A percentile compares a stretch with the other conserved stretches of the same genome.
These are phyloP conservation scores for Crocuta crocuta DNA, from an alignment of 2,113 vertebrate genomes.

Conservation along the genomic window DNA sequence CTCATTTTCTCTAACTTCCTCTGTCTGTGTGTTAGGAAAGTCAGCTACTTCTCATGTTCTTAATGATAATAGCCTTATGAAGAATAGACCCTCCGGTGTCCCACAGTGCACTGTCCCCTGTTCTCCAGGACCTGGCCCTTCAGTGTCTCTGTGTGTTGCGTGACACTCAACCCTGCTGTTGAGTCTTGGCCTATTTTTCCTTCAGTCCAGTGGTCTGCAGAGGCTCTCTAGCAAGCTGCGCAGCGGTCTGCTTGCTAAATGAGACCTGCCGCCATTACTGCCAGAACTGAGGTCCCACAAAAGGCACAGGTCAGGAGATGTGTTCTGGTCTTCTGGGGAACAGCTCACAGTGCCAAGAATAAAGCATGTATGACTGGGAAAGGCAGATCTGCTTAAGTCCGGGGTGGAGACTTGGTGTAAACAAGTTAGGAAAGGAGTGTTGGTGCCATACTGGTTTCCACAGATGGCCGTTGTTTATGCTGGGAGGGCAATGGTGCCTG, in stretches of 20 bases:
- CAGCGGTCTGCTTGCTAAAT: neutral
- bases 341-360: neutral
- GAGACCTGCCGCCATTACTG: neutral
- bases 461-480: neutral
- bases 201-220: neutral
- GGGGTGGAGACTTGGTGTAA: neutral
- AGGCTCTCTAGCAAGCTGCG: neutral
- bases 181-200: neutral
- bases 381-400: neutral
- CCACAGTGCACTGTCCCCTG: neutral
- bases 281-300: neutral
- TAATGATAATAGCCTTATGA: neutral
- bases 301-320: neutral
- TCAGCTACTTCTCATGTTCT: neutral
- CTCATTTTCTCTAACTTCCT: neutral
- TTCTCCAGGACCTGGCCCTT: neutral
- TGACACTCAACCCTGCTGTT: neutral
- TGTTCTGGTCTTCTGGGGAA: neutral
- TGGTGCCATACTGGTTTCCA: neutral
- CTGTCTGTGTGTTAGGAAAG: neutral
- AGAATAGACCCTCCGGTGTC: neutral
- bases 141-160: neutral
- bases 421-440: neutral
- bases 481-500: neutral
- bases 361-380: neutral